A percentile compares a stretch with the other conserved stretches of the same genome.
phyloP scores from a whole-genome alignment of 2,113 vertebrate species.

The Ictidomys tridecemlineatus region DNA sequence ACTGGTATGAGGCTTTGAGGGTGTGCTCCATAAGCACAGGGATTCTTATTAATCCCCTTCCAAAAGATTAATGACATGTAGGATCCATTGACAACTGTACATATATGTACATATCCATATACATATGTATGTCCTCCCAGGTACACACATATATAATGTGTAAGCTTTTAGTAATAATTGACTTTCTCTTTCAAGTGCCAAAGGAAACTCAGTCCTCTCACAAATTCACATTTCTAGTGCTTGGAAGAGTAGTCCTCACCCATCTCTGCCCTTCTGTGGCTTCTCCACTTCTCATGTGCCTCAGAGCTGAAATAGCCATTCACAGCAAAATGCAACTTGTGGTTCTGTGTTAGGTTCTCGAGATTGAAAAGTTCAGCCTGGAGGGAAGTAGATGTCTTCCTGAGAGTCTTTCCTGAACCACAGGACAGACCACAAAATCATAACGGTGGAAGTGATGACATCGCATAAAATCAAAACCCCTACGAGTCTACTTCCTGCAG shows the following conservation, averaged over 20 bases:
- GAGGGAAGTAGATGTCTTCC: neutral
- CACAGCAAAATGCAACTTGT: neutral
- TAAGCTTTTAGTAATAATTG: neutral
- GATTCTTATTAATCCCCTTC: neutral
- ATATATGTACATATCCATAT: neutral
- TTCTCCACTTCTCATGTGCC: neutral
- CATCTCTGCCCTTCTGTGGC: neutral
- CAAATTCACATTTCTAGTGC: neutral
- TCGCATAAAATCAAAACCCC: neutral
- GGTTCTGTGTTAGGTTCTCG: accelerated
- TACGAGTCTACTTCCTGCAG: neutral
- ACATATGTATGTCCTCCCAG: no score
- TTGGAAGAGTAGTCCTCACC: neutral
- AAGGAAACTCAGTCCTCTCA: neutral
- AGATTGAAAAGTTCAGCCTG: neutral
- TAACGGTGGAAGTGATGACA: neutral
- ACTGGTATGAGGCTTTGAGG: accelerated
- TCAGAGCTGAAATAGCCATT: neutral
- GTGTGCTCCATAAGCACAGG: neutral
- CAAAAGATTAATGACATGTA: neutral
- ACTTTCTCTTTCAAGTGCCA: neutral
- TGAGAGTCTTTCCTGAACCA: neutral
- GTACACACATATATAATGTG: neutral
- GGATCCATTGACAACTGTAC: neutral
- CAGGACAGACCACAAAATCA: neutral